Evolutionary conservation across 2,113 vertebrate species (phyloP).

Genomic region (human (Homo sapiens)): DNA sequence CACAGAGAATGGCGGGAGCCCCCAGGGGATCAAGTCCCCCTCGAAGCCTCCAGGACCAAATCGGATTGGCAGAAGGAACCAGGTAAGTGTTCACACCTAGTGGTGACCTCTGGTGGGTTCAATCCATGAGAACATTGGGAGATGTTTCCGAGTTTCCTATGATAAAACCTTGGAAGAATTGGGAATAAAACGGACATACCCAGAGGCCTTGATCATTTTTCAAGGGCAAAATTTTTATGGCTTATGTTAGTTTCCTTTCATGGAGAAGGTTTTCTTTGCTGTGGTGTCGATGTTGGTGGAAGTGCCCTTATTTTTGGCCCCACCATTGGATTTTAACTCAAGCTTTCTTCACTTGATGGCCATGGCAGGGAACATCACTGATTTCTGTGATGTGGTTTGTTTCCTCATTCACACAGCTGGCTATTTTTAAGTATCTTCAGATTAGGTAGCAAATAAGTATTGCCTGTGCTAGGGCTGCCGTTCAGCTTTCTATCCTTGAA

Average conservation of each 20-base stretch:
- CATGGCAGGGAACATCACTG: not conserved
- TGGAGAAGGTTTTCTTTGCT: not conserved
- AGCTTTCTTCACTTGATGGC: not conserved
- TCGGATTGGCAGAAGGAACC: conserved; percentile 92
- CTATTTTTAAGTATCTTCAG: not conserved
- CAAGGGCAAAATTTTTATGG: not conserved
- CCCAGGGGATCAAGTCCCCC: conserved; percentile 88
- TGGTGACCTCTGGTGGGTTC: not conserved
- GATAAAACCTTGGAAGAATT: not conserved
- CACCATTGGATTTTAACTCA: not conserved
- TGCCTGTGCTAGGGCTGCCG: not conserved
- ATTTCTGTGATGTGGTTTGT: not conserved
- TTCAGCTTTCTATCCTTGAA: conserved; percentile 11
- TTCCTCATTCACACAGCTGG: not conserved
- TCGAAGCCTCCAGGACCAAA: conserved; percentile 88
- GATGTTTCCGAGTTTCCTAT: not conserved
- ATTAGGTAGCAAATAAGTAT: not conserved
- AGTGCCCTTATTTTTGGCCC: not conserved
- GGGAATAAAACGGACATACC: not conserved
- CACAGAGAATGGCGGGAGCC: conserved; percentile 85
- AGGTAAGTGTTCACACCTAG: conserved; percentile 82
- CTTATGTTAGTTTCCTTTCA: not conserved
- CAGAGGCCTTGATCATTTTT: not conserved
- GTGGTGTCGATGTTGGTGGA: not conserved
- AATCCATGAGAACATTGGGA: not conserved